Percentiles rank a stretch among this genome's conserved stretches.
Conservation (phyloP, 2,113 vertebrate genomes). For the Marmota flaviventris region DNA sequence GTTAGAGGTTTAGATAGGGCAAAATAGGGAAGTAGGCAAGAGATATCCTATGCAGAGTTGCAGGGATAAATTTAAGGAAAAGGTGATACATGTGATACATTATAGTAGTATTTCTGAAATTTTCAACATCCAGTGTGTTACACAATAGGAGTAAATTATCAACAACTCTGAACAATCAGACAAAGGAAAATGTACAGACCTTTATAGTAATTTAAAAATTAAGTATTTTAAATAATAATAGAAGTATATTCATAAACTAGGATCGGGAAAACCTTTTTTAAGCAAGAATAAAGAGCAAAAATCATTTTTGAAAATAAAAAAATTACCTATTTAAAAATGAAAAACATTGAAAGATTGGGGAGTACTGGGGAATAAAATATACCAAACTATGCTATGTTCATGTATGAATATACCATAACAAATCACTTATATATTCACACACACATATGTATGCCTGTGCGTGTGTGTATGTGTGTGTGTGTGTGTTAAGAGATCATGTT, state of each 20-base stretch:
- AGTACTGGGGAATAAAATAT: too few species aligned
- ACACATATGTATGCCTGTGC: too few species aligned
- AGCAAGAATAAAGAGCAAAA: not conserved
- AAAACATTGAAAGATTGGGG: too few species aligned
- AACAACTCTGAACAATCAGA: not conserved
- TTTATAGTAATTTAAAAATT: not conserved
- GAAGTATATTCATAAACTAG: not conserved
- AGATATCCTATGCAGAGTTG: not conserved
- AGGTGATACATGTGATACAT: not conserved
- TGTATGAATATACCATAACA: too few species aligned
- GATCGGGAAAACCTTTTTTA: not conserved
- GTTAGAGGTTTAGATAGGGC: not conserved
- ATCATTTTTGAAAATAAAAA: not conserved
- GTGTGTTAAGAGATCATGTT: too few species aligned
- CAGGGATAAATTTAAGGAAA: not conserved
- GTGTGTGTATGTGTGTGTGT: too few species aligned
- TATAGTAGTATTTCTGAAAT: not conserved
- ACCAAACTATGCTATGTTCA: too few species aligned
- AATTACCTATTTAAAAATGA: not conserved
- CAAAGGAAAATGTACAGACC: not conserved
- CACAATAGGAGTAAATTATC: not conserved
- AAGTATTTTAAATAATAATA: not conserved
- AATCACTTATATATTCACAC: too few species aligned
- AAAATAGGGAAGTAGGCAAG: not conserved
- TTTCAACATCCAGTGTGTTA: not conserved